Conservation (phyloP, 2,797 vertebrate genomes). For the Euthynnus affinis region DNA sequence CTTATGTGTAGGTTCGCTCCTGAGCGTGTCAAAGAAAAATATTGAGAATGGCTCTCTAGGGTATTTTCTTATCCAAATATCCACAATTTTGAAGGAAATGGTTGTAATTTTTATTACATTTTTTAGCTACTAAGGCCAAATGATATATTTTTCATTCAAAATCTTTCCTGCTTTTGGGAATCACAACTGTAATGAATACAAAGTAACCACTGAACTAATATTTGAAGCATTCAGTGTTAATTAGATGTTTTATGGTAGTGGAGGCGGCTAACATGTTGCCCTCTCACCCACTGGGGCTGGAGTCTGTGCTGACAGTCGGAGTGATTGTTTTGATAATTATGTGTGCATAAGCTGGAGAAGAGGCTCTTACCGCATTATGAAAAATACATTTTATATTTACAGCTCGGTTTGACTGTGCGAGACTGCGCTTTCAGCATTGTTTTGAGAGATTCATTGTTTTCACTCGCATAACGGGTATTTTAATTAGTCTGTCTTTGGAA, state of each 20-base stretch:
- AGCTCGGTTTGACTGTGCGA: conserved; percentile 22
- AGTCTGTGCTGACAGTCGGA: conserved; percentile 50
- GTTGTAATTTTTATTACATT: conserved; percentile 13
- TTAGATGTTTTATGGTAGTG: conserved; percentile 64
- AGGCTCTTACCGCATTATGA: conserved; percentile 46
- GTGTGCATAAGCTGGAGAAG: conserved; percentile 48
- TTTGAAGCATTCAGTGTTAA: conserved; percentile 60
- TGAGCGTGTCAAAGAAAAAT: conserved; percentile 4
- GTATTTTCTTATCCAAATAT: not conserved
- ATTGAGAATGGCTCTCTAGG: conserved; percentile 13
- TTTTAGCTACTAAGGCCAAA: not conserved
- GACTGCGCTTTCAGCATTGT: conserved; percentile 44
- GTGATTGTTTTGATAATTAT: conserved; percentile 69
- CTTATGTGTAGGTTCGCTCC: not conserved
- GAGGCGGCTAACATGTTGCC: conserved; percentile 57
- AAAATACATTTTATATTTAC: conserved; percentile 51
- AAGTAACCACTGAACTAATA: conserved; percentile 43
- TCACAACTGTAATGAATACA: conserved; percentile 18
- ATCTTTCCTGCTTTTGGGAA: not conserved
- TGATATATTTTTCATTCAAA: not conserved
- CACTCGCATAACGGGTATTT: conserved; percentile 64
- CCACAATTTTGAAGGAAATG: not conserved
- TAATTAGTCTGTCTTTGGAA: conserved; percentile 79
- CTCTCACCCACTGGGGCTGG: conserved; percentile 63
- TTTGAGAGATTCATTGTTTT: conserved; percentile 72